These are phyloP conservation scores for Microplitis manilae DNA, from an alignment of 2,888 invertebrate species.

Conservation along the genomic window DNA sequence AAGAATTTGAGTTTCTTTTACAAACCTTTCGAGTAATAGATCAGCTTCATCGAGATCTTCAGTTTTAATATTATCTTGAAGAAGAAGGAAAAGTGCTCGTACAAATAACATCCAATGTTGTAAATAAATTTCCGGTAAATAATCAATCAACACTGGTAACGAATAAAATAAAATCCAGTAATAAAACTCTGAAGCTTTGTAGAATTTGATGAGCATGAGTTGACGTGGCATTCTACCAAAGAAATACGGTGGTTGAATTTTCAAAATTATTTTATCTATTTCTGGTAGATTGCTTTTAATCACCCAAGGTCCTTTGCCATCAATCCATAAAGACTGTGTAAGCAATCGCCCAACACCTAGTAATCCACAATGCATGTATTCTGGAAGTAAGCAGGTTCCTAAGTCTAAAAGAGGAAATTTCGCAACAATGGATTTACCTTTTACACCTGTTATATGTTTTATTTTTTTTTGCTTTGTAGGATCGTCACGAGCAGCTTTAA, in stretches of 20 bases:
- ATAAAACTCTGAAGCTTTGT: conserved; percentile 48
- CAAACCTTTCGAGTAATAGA: neutral
- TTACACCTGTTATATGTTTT: neutral
- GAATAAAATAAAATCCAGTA: conserved; percentile 50
- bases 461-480: neutral
- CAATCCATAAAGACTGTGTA: conserved; percentile 33
- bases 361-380: conserved; percentile 44
- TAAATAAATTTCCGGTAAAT: conserved; percentile 27
- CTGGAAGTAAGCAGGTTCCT: conserved; percentile 44
- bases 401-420: conserved; percentile 40
- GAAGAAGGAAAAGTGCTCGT: neutral
- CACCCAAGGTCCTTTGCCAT: conserved; percentile 42
- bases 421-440: conserved; percentile 19
- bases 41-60: conserved; percentile 11
- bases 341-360: conserved; percentile 43
- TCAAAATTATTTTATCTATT: conserved; percentile 35
- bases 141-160: conserved; percentile 38
- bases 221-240: conserved; percentile 41
- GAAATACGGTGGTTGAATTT: conserved; percentile 41
- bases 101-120: conserved; percentile 20
- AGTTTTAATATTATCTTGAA: neutral
- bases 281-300: conserved; percentile 15
- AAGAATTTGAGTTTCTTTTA: neutral
- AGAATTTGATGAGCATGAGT: conserved; percentile 35
- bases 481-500: conserved; percentile 12